A percentile compares a stretch with the other conserved stretches of the same genome.
Conservation (phyloP, 2,113 vertebrate species). For the Henicopernis longicauda region DNA sequence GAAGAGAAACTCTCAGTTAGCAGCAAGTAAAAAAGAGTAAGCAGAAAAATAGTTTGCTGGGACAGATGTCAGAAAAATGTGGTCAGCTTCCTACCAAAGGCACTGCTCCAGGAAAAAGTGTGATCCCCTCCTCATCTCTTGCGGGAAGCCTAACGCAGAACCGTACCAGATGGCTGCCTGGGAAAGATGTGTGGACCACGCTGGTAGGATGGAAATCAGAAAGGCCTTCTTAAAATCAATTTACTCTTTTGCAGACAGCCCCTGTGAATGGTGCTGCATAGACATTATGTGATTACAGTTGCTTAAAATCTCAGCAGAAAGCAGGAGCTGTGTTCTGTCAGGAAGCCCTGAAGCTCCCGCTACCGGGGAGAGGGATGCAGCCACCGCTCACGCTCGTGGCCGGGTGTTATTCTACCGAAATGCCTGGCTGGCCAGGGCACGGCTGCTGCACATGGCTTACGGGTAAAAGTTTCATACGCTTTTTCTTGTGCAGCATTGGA, state of each 20-base stretch:
- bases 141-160: neutral
- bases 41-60: neutral
- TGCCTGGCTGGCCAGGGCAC: neutral
- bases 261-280: neutral
- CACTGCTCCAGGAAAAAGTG: too few relatives aligned
- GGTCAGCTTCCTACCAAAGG: neutral
- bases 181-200: neutral
- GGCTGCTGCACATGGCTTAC: neutral
- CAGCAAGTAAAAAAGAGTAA: neutral
- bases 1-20: neutral
- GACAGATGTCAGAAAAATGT: neutral
- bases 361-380: rapidly evolving
- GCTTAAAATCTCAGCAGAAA: neutral
- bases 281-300: neutral
- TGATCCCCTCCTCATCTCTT: neutral
- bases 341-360: neutral
- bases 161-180: neutral
- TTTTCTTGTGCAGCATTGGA: neutral
- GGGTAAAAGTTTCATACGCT: too few relatives aligned
- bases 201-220: neutral
- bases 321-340: neutral
- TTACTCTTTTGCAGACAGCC: neutral
- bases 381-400: too few relatives aligned
- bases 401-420: neutral
- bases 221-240: neutral